phyloP scores from a whole-genome alignment of 1,140 invertebrate species.

The Rhizoglyphus robini region DNA sequence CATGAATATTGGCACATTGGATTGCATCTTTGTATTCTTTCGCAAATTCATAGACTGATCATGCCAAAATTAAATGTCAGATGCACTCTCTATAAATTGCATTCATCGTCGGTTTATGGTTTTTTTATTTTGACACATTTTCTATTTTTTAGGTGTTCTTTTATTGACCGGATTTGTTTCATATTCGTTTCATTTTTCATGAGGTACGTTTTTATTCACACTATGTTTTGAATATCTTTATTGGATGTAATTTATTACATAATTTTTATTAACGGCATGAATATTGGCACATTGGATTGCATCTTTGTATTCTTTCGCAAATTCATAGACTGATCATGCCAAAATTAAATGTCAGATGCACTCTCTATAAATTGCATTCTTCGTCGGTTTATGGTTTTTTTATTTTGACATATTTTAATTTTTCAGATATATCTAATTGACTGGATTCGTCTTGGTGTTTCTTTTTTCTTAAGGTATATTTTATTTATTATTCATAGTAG shows the following conservation, averaged over 20 bases:
- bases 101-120: constrained; percentile 4
- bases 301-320: background rate
- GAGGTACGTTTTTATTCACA: background rate
- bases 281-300: constrained; percentile 5
- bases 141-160: background rate
- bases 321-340: constrained; percentile 9
- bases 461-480: background rate
- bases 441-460: no score
- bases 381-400: constrained; percentile 15
- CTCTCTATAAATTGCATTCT: constrained; percentile 7
- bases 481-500: background rate
- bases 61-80: background rate
- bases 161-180: background rate
- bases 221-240: background rate
- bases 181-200: background rate
- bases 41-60: background rate
- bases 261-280: background rate
- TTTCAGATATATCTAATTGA: no score
- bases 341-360: background rate
- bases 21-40: background rate
- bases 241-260: no score
- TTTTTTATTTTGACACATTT: constrained; percentile 16
- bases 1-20: constrained; percentile 7
- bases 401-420: constrained; percentile 6
- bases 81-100: constrained; percentile 14